phyloP scores from a whole-genome alignment of 2,888 invertebrate genomes.

The Polymixis flavicincta region DNA sequence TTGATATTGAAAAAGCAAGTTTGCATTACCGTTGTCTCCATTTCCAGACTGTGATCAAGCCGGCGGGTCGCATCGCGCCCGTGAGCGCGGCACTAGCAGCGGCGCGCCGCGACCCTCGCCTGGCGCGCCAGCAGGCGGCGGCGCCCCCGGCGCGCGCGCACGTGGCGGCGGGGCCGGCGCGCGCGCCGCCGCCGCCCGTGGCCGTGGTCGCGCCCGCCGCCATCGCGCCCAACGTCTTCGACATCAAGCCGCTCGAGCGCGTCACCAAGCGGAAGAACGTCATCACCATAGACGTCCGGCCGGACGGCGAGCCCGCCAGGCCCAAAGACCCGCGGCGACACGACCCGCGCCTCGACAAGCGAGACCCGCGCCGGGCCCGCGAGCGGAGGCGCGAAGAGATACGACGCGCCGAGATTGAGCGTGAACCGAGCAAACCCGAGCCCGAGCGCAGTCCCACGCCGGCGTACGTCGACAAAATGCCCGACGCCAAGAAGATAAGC shows the following conservation, averaged over 20 bases:
- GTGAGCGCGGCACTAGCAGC: slow-evolving; percentile 79
- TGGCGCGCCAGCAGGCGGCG: slow-evolving; percentile 77
- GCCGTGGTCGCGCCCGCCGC: slow-evolving; percentile 68
- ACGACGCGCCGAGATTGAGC: slow-evolving; percentile 60
- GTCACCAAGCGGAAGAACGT: slow-evolving; percentile 86
- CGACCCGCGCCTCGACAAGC: slow-evolving; percentile 70
- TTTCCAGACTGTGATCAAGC: slow-evolving; percentile 83
- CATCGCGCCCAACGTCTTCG: slow-evolving; percentile 85
- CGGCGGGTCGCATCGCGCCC: slow-evolving; percentile 82
- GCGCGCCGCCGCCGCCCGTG: slow-evolving; percentile 46
- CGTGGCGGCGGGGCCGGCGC: no score
- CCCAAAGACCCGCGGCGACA: slow-evolving; percentile 68
- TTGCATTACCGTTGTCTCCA: slow-evolving; percentile 51
- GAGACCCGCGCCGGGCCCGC: slow-evolving; percentile 60
- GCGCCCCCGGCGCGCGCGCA: slow-evolving; percentile 69
- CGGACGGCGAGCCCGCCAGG: slow-evolving; percentile 61
- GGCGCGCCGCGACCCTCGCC: slow-evolving; percentile 78
- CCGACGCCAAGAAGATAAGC: slow-evolving; percentile 79
- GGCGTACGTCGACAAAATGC: slow-evolving; percentile 73
- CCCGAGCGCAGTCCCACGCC: slow-evolving; percentile 53
- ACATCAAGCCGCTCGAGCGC: slow-evolving; percentile 87
- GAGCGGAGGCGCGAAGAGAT: slow-evolving; percentile 66
- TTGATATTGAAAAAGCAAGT: slow-evolving; percentile 3
- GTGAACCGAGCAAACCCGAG: slow-evolving; percentile 39
- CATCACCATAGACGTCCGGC: slow-evolving; percentile 86